Percentiles rank a stretch among this genome's conserved stretches.
Evolutionary conservation across 2,797 vertebrate genomes (phyloP).

Genomic region (Thunnus albacares): DNA sequence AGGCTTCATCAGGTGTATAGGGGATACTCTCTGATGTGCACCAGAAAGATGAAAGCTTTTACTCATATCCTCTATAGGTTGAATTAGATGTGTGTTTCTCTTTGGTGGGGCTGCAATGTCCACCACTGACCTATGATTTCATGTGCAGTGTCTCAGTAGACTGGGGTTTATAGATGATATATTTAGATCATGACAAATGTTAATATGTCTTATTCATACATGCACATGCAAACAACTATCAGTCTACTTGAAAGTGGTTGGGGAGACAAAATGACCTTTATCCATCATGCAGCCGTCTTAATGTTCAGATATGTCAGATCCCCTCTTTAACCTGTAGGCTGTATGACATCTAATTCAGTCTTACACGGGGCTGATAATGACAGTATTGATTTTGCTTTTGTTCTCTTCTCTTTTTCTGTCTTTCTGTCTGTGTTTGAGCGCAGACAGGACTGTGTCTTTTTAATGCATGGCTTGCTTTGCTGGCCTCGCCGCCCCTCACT

Average conservation of each 20-base stretch:
- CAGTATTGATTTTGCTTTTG: conserved; percentile 79
- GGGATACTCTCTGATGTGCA: too few species aligned
- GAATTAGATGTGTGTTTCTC: background rate
- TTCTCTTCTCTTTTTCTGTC: conserved; percentile 47
- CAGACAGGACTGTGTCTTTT: conserved; percentile 49
- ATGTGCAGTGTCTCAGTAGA: too few species aligned
- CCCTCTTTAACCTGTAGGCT: conserved; percentile 68
- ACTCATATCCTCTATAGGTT: background rate
- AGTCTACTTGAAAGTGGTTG: background rate
- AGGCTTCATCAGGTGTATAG: too few species aligned
- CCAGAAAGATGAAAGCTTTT: too few species aligned
- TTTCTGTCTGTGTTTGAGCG: conserved; percentile 28
- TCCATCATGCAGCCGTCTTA: conserved; percentile 71
- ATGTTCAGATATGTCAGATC: conserved; percentile 74
- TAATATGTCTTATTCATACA: too few species aligned
- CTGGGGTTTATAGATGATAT: too few species aligned
- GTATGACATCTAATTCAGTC: conserved; percentile 83
- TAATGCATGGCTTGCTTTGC: conserved; percentile 29
- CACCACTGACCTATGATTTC: too few species aligned
- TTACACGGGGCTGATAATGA: conserved; percentile 75
- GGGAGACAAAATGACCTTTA: conserved; percentile 8
- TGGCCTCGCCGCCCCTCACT: background rate
- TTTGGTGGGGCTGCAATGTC: too few species aligned
- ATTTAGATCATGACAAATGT: too few species aligned
- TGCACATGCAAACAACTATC: too few species aligned